phyloP scores from a whole-genome alignment of 1,140 invertebrate species.

The Bombus breviceps region DNA sequence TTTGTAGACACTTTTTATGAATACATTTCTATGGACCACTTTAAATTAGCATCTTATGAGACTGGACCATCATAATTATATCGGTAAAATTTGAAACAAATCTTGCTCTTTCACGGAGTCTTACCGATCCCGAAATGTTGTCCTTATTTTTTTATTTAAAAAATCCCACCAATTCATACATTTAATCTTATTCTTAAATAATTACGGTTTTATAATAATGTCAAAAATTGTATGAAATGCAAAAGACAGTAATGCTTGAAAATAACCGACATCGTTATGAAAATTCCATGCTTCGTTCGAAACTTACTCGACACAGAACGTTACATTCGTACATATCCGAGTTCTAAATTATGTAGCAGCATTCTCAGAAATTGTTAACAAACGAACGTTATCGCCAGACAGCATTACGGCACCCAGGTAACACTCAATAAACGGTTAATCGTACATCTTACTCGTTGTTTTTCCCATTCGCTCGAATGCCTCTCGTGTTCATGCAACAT shows the following conservation, averaged over 20 bases:
- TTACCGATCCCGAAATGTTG: too few species aligned
- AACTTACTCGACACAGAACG: background rate
- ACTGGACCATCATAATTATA: too few species aligned
- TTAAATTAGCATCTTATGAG: too few species aligned
- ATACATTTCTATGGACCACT: too few species aligned
- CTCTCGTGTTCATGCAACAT: background rate
- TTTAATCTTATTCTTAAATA: background rate
- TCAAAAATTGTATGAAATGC: background rate
- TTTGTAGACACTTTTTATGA: too few species aligned
- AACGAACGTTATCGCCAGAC: background rate
- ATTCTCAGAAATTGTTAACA: background rate
- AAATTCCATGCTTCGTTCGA: background rate
- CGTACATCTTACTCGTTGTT: background rate
- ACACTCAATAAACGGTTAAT: background rate
- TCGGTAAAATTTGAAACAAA: too few species aligned
- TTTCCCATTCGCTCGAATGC: background rate
- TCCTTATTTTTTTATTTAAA: background rate
- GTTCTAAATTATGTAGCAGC: background rate
- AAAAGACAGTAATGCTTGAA: background rate
- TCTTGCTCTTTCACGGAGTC: too few species aligned
- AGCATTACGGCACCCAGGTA: too few species aligned
- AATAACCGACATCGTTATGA: background rate
- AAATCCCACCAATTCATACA: background rate
- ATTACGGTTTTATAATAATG: background rate
- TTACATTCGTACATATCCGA: background rate